A percentile compares a stretch with the other conserved stretches of the same genome.
Evolutionary conservation across 1,140 invertebrate species (phyloP).

Genomic region (Melipona quadrifasciata): DNA sequence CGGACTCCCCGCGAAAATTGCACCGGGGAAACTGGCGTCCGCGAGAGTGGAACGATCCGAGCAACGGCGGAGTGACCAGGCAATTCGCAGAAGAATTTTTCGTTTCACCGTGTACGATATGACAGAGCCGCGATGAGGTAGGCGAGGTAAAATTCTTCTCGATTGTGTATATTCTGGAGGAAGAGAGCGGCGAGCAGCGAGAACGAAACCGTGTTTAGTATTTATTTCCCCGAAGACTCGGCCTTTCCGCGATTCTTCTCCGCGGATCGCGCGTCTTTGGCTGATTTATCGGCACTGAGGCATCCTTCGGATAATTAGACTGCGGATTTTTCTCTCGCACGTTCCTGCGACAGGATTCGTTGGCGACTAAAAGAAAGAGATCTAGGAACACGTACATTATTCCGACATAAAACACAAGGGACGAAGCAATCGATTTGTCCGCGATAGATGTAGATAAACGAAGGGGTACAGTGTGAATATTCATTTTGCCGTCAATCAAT

Average conservation of each 20-base stretch:
- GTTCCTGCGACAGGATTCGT: too few species aligned
- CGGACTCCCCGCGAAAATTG: constrained; percentile 40
- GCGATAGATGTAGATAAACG: not conserved
- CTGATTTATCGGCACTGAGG: constrained; percentile 24
- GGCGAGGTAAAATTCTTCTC: not conserved
- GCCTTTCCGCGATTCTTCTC: constrained; percentile 27
- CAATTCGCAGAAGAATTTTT: not conserved
- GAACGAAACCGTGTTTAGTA: constrained; percentile 53
- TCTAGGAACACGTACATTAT: not conserved
- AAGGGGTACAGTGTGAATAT: not conserved
- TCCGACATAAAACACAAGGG: not conserved
- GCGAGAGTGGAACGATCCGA: not conserved
- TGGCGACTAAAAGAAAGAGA: too few species aligned
- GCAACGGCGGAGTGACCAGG: not conserved
- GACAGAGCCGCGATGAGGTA: not conserved
- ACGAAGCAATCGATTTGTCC: not conserved
- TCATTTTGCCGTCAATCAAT: not conserved
- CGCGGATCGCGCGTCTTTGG: not conserved
- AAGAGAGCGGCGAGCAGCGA: constrained; percentile 19
- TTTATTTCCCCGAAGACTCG: constrained; percentile 61
- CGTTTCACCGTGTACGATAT: not conserved
- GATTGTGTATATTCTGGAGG: constrained; percentile 17
- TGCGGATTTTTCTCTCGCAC: too few species aligned
- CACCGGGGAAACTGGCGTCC: not conserved
- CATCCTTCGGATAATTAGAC: not conserved